phyloP scores from a whole-genome alignment of 2,113 vertebrate species.

The Ptilonorhynchus violaceus region DNA sequence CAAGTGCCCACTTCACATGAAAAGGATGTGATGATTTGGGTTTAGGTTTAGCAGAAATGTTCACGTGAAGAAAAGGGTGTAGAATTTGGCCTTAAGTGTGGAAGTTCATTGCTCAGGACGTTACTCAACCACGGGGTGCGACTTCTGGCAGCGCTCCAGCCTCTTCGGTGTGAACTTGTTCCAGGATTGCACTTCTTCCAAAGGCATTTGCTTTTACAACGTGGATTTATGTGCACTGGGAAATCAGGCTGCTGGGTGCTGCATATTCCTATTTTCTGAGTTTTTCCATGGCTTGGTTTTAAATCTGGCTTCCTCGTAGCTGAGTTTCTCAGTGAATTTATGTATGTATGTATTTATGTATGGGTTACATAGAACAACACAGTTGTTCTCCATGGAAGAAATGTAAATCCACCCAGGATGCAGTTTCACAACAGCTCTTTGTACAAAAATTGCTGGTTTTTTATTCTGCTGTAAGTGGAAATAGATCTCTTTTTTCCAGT shows the following conservation, averaged over 20 bases:
- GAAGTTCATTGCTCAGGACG: neutral
- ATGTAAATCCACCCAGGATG: neutral
- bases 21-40: rapidly evolving
- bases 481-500: neutral
- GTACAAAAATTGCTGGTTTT: neutral
- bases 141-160: neutral
- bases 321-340: neutral
- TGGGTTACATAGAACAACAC: neutral
- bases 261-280: neutral
- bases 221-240: neutral
- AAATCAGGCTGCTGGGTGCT: neutral
- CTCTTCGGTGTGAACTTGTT: neutral
- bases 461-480: neutral
- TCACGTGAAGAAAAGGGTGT: neutral
- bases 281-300: neutral
- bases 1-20: neutral
- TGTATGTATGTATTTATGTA: neutral
- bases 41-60: neutral
- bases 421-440: neutral
- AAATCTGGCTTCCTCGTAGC: neutral
- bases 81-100: neutral
- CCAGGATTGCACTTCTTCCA: neutral
- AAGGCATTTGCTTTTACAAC: neutral
- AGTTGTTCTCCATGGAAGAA: neutral
- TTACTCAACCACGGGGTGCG: neutral